Percentiles rank a stretch among this genome's conserved stretches.
Conservation (phyloP, 2,888 invertebrate genomes). For the Leptopilina myrica region DNA sequence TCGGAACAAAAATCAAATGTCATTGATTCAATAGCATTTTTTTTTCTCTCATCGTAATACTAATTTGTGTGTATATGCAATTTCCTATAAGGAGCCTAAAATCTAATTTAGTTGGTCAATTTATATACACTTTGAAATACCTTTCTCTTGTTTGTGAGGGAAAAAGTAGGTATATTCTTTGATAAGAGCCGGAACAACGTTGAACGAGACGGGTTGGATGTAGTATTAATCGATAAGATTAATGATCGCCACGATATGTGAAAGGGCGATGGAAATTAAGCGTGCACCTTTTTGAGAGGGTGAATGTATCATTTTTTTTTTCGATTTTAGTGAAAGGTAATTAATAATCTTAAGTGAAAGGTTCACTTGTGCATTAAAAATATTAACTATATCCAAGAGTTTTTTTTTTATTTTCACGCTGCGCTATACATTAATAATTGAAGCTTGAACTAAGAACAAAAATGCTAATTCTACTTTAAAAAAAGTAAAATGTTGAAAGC, state of each 20-base stretch:
- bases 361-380: conserved; percentile 9
- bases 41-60: too few relatives aligned
- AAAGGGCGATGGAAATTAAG: conserved; percentile 17
- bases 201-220: neutral
- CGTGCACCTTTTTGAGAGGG: conserved; percentile 11
- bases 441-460: too few relatives aligned
- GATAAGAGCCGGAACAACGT: neutral
- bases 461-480: too few relatives aligned
- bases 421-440: too few relatives aligned
- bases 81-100: neutral
- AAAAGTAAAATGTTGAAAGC: too few relatives aligned
- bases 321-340: conserved; percentile 8
- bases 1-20: too few relatives aligned
- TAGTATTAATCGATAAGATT: conserved; percentile 10
- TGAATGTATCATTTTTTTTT: conserved; percentile 8
- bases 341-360: conserved; percentile 8
- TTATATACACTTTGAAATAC: conserved; percentile 4
- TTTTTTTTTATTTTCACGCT: too few relatives aligned
- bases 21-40: too few relatives aligned
- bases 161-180: neutral
- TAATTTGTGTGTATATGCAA: too few relatives aligned
- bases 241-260: conserved; percentile 4
- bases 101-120: neutral
- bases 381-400: neutral
- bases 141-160: neutral